Conservation (phyloP, 2,888 invertebrate species). For the Drosophila pseudotakahashii region DNA sequence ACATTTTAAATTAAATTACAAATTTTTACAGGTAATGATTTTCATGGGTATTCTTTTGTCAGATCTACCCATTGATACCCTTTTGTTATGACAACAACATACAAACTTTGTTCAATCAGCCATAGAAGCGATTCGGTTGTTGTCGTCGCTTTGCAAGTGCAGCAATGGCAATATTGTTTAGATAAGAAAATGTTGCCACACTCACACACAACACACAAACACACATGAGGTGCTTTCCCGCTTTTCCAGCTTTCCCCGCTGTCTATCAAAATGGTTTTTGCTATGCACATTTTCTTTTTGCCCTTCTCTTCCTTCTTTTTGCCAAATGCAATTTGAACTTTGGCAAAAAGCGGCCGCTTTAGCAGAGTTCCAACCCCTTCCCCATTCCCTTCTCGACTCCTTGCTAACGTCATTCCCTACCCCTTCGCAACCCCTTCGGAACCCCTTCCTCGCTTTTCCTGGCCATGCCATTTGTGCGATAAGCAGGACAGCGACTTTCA, state of each 20-base stretch:
- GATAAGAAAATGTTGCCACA: conserved; percentile 73
- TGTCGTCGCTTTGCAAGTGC: conserved; percentile 39
- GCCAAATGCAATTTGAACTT: conserved; percentile 74
- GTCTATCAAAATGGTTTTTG: conserved; percentile 51
- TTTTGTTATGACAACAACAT: conserved; percentile 24
- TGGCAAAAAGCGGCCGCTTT: conserved; percentile 48
- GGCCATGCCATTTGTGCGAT: conserved; percentile 45
- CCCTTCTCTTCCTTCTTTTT: conserved; percentile 34
- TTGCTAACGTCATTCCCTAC: background rate
- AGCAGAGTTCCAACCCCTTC: conserved; percentile 10
- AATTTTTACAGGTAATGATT: background rate
- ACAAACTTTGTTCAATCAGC: conserved; percentile 76
- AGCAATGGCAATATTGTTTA: conserved; percentile 71
- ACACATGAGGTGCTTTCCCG: conserved; percentile 30
- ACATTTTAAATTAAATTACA: too few species aligned
- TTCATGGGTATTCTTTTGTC: background rate
- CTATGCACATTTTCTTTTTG: conserved; percentile 52
- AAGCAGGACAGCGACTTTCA: conserved; percentile 54
- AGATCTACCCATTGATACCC: conserved; percentile 13
- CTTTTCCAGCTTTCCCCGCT: conserved; percentile 44
- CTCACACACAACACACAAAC: conserved; percentile 22
- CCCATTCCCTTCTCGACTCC: background rate
- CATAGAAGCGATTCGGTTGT: conserved; percentile 48
- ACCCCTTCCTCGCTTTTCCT: conserved; percentile 6
- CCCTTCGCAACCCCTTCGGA: background rate